Evolutionary conservation across 2,797 vertebrate species (phyloP).

Genomic region (Bryconaethiops microstoma): DNA sequence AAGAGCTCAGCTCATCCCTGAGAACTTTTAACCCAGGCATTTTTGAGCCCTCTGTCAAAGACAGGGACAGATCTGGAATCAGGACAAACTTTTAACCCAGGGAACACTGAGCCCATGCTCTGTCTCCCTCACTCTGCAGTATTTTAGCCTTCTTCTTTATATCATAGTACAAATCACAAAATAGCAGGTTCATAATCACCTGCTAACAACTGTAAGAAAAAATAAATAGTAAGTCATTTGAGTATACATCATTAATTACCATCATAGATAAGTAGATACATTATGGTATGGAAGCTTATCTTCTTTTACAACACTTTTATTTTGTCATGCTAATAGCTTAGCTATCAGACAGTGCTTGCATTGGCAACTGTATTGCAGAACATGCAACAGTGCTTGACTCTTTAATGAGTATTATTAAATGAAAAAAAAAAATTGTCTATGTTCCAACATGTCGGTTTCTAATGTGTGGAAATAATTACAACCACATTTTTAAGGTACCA

Average conservation of each 20-base stretch:
- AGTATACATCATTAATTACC: not conserved
- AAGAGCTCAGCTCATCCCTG: conserved; percentile 74
- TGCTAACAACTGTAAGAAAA: not conserved
- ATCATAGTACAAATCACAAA: not conserved
- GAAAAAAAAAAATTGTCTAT: not conserved
- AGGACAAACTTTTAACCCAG: conserved; percentile 5
- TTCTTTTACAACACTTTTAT: not conserved
- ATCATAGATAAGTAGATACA: not conserved
- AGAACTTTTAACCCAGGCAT: conserved; percentile 82
- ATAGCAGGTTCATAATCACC: not conserved
- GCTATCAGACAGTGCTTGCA: not conserved
- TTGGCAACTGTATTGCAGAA: not conserved
- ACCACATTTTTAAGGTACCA: too few species aligned
- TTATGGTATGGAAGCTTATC: not conserved
- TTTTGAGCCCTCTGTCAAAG: conserved; percentile 62
- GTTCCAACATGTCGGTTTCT: not conserved
- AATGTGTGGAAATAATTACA: too few species aligned
- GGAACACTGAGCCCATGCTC: not conserved
- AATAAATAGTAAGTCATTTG: not conserved
- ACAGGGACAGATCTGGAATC: conserved; percentile 15
- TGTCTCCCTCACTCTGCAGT: not conserved
- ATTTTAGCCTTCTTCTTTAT: not conserved
- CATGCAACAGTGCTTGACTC: not conserved
- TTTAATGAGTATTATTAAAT: not conserved
- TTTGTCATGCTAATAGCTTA: not conserved